Evolutionary conservation across 2,797 vertebrate species (phyloP), one percentile per base, ranked within the genome.

Genomic region (Sebastes matsubarae): DNA sequence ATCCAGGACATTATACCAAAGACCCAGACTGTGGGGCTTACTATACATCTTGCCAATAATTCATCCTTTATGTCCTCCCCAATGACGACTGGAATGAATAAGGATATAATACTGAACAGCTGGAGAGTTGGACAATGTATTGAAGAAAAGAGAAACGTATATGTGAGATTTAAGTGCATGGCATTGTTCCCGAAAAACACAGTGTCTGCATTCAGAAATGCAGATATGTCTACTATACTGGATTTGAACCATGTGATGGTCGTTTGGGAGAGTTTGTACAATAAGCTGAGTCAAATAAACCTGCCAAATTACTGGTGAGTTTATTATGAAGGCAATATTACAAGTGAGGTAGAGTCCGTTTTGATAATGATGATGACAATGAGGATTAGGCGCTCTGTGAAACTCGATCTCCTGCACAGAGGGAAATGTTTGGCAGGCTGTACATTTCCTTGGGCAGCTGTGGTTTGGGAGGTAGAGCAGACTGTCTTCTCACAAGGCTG

Each of bases 51-150:
- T 79, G 50, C 34, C 38, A 70, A 24, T 73, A 65, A 75, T 66
- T 84, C 16, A 38, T 73, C 79, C 54, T 85, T 67, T 60, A 76
- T 75, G 72, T 78, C 22, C 54, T 67, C 75, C 60, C 42, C 57
- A 75, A 25, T 68, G 20, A 72, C 61, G 27, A 52, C 75, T 80
- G 72, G 64, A 86, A 68, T 5, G n/a, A 80, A 83, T 29, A 25
- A 11, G 68, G 24, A 69, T 73, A 36, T 82, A 89, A 91, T 79
- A 50, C 27, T 30, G 34, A 88, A 86, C 76, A 87, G 75, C 73
- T 84, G 83, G 52, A 63, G 32, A 66, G 22, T 67, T 80, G 42
- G 55, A 77, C 20, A 58, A 29, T 25, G 24, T 57, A 52, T 68
- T 30, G n/a, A 63, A 71, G 30, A 68, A 74, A 83, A 32, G 14